Base-by-base conservation (phyloP, 2,888 invertebrate genomes). In the Apantesis nais region DNA sequence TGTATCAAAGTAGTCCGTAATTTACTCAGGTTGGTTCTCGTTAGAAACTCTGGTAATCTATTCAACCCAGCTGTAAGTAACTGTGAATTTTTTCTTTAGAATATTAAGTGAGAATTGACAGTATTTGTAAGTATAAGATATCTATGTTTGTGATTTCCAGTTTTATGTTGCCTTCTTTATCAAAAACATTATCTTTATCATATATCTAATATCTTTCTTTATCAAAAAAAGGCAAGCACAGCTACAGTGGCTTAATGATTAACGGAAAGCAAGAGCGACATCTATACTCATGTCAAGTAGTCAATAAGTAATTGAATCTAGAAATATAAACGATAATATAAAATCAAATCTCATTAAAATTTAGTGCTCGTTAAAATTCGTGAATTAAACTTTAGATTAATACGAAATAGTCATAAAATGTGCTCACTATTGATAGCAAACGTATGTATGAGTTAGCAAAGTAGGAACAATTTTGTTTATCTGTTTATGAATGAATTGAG, bases 401-500 rank as follows among this genome's bases (percentile, higher is more conserved):
- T 22, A 29, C 3, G 8, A 12, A 58, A 58, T 37, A 12, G 1
- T 62, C 37, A 37, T 3, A 34, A 22, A 34, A 37, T 62, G 37
- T 39, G 11, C 19, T 39, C 44, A 61, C 37, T 29, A 22, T 34
- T 14, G 48, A 19, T 19, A 48, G n/a, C 2, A 71, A 78, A 74
- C 71, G 73, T 78, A 75, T 70, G 76, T 71, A 65, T 52, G 64
- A 72, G 71, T 67, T 34, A 70, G 68, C 68, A 66, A 72, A 78
- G 61, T 67, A 39, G 22, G 41, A 65, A 75, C 76, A 68, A 92
- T 90, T 90, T 88, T 91, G 90, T 92, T 93, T 93, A 92, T 92
- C 87, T 88, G 85, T 83, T 81, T 72, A 76, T 73, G 82, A 93
- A 92, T 93, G 91, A 93, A 94, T 93, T 91, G 92, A 94, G 87